Conservation (phyloP, 2,797 vertebrate genomes). For the Sebastolobus altivelis region DNA sequence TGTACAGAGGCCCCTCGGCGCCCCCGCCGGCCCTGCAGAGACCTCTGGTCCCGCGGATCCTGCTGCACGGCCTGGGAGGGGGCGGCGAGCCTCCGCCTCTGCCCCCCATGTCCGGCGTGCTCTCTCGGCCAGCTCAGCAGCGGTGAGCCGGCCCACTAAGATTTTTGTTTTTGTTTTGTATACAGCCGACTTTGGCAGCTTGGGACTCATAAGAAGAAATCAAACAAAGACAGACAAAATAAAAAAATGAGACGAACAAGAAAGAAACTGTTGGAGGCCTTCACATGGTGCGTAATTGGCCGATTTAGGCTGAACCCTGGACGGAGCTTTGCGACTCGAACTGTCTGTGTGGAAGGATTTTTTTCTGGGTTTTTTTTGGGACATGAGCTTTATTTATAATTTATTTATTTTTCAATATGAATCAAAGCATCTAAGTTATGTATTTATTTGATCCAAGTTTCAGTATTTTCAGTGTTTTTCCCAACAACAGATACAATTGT, state of each 20-base stretch:
- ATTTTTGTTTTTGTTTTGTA: neutral
- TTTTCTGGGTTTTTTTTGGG: constrained; percentile 49
- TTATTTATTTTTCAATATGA: constrained; percentile 80
- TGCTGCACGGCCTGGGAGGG: constrained; percentile 95
- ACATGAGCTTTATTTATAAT: constrained; percentile 81
- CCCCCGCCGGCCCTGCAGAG: constrained; percentile 93
- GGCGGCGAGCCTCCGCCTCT: constrained; percentile 90
- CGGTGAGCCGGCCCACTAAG: constrained; percentile 86
- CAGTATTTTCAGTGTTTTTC: constrained; percentile 67
- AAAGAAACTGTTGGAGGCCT: constrained; percentile 34
- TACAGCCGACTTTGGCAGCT: constrained; percentile 39
- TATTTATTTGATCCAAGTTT: constrained; percentile 78
- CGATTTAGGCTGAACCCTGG: constrained; percentile 48
- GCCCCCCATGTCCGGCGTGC: constrained; percentile 91
- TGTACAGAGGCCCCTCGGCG: constrained; percentile 94
- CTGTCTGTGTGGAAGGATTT: constrained; percentile 56
- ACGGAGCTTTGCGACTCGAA: constrained; percentile 46
- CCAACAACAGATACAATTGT: constrained; percentile 38
- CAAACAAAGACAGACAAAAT: constrained; percentile 46
- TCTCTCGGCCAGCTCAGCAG: constrained; percentile 91
- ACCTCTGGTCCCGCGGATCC: constrained; percentile 95
- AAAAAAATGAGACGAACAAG: constrained; percentile 28
- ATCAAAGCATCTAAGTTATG: constrained; percentile 75
- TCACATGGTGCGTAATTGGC: constrained; percentile 38
- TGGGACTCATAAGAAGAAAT: constrained; percentile 60